Base-by-base conservation (phyloP, 2,797 vertebrate species). In the Pitangus sulphuratus region DNA sequence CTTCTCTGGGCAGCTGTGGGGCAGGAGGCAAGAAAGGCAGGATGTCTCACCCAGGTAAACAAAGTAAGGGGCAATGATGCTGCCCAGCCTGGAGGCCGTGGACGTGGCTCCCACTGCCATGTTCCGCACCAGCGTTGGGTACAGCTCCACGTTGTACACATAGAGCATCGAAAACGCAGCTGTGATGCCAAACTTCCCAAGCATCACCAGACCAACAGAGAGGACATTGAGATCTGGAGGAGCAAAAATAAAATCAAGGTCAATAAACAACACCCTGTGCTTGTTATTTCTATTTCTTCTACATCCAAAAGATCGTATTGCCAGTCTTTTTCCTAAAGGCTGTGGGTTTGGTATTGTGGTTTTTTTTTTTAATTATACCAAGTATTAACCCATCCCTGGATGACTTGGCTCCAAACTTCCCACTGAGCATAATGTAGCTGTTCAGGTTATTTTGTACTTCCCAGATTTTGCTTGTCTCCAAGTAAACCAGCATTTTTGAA, bases 111-210 rank as follows among this genome's bases (percentile, higher is more conserved):
- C 99, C 3, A 99, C 98, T 13, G 99, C 99, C 98, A 98, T 99
- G 95, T 98, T 99, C 19, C 98, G 97, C 93, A 99, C 98, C 17
- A 98, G 97, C 0, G 99, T 99, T 8, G 99, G 99, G 92, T 99
- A 99, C 50, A 99, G 98, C 97, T 99, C 99, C 47, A 98, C 99
- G 0, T 98, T 98, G 97, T 99, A 99, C n/a, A 99, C 98, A 20
- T 99, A 99, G 85, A 99, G 98, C 90, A 99, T 98, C 45, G 99
- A 98, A 96, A 99, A 99, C 0, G 99, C 99, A 5, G 98, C 98
- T 8, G 99, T 99, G 94, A 99, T 97, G 11, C 99, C 99, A 95
- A 99, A 99, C 92, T 99, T 99, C 21, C 99, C 99, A 9, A 98
- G 87, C 99, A 99, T 99, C 88, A 98, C 99, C 53, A 99, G 97